Evolutionary conservation across 1,140 invertebrate species (phyloP), one percentile per base, ranked within the genome.

Genomic region (Panulirus ornatus): DNA sequence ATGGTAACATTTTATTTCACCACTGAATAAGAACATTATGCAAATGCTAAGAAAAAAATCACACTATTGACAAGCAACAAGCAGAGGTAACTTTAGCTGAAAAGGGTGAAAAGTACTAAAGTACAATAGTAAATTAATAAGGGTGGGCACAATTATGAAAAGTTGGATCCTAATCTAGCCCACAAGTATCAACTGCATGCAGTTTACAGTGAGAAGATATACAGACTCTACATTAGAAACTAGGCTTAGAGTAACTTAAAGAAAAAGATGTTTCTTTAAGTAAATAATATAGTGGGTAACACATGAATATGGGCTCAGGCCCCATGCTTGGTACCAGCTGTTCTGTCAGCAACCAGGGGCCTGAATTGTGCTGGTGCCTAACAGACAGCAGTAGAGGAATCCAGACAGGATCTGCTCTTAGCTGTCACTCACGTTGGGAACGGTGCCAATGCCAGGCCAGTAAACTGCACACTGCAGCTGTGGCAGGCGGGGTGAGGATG

Each of bases 381-480:
- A 38, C 19, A 78, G 47, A 40, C 84, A 86, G 84, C 84, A 47
- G 47, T 34, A 63, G 73, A 78, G 76, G 51, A 79, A 63, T 76
- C 73, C 58, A 36, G 42, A 76, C n/a, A 76, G 42, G 75, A 54
- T 63, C 42, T 88, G 85, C 36, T 38, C 51, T 75, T 58, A 51
- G 63, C 51, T 66, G 73, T 19, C 54, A 92, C 91, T 92, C 91
- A 92, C 91, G 75, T 91, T 84, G 58, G 91, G 91, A 88, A 81
- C 71, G 66, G n/a, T 66, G 70, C 58, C 88, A 70, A 73, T 54
- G 71, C 88, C 88, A 44, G 91, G 91, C 91, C 91, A 92, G 79
- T 88, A 90, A 51, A 92, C 91, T 30, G 91, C 91, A 83, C 89
- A 92, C 88, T 92, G 88, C 85, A 92, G 81, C 84, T 90, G 89